Conservation (phyloP, 2,113 vertebrate species). For the Corythoichthys haematopterus region DNA sequence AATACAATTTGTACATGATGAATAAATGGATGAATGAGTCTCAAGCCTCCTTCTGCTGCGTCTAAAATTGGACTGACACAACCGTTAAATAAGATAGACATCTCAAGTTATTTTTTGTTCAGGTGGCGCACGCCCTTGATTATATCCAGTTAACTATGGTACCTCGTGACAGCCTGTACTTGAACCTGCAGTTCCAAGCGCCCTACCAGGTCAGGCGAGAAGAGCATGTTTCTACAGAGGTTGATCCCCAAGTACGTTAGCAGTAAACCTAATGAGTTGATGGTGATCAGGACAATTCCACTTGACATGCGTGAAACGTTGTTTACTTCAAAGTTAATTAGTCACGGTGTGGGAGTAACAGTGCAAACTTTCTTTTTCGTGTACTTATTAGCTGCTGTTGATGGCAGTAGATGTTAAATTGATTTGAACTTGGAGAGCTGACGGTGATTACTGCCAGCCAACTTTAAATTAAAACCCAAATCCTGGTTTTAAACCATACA, state of each 20-base stretch:
- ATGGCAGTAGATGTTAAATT: too few species aligned
- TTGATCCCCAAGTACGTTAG: constrained; percentile 33
- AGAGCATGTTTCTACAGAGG: constrained; percentile 4
- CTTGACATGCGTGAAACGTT: constrained; percentile 32
- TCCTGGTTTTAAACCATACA: too few species aligned
- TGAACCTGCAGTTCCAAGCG: not conserved
- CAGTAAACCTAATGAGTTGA: constrained; percentile 19
- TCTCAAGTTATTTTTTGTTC: too few species aligned
- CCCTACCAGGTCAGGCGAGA: constrained; percentile 14
- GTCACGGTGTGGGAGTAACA: not conserved
- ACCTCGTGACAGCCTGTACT: not conserved
- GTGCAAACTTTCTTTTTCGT: not conserved
- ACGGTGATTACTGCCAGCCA: too few species aligned
- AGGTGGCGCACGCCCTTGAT: not conserved
- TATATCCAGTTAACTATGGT: not conserved
- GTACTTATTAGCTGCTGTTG: not conserved
- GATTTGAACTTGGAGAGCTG: too few species aligned
- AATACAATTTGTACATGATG: constrained; percentile 69
- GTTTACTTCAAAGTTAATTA: not conserved
- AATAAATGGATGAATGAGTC: constrained; percentile 70
- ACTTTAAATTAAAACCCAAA: too few species aligned
- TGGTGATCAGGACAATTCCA: constrained; percentile 28
- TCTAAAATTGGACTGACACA: not conserved
- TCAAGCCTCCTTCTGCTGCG: constrained; percentile 3
- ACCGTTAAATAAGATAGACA: too few species aligned